Percentiles rank a stretch among this genome's conserved stretches.
These are phyloP conservation scores for Cherax quadricarinatus DNA, from an alignment of 1,140 invertebrate genomes.

Conservation along the genomic window DNA sequence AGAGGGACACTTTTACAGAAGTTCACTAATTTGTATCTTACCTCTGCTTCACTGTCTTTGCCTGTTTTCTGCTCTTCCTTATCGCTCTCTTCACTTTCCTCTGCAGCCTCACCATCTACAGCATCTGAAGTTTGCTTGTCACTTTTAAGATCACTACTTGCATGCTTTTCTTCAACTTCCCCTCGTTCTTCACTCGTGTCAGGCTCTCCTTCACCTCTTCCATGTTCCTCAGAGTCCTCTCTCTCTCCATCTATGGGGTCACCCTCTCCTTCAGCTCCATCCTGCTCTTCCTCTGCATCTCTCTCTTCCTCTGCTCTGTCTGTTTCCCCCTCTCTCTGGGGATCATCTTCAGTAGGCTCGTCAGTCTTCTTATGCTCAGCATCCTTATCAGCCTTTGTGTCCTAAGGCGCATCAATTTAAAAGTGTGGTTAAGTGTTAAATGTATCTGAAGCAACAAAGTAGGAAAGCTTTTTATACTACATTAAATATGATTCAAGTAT, in stretches of 20 bases:
- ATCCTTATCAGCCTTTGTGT: conserved; percentile 32
- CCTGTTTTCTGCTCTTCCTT: conserved; percentile 2
- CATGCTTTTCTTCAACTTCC: not conserved
- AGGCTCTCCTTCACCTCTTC: not conserved
- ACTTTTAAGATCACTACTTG: conserved; percentile 1
- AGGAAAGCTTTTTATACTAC: not conserved
- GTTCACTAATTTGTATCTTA: not conserved
- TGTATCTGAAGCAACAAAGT: too few species aligned
- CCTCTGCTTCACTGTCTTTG: not conserved
- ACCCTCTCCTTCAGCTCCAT: not conserved
- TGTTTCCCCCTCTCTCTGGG: not conserved
- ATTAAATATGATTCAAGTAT: not conserved
- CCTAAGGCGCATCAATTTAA: not conserved
- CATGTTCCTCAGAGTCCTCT: conserved; percentile 23
- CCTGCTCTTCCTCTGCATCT: not conserved
- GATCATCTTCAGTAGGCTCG: conserved; percentile 56
- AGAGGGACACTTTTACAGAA: too few species aligned
- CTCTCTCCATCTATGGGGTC: too few species aligned
- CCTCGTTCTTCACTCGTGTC: not conserved
- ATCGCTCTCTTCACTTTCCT: conserved; percentile 19
- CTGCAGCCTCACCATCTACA: conserved; percentile 11
- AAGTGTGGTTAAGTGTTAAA: too few species aligned
- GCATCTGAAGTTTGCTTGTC: not conserved
- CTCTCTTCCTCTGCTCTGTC: not conserved
- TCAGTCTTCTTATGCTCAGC: conserved; percentile 66